Evolutionary conservation across 2,797 vertebrate species (phyloP), one percentile per base, ranked within the genome.

Genomic region (Ceyx erithaca): DNA sequence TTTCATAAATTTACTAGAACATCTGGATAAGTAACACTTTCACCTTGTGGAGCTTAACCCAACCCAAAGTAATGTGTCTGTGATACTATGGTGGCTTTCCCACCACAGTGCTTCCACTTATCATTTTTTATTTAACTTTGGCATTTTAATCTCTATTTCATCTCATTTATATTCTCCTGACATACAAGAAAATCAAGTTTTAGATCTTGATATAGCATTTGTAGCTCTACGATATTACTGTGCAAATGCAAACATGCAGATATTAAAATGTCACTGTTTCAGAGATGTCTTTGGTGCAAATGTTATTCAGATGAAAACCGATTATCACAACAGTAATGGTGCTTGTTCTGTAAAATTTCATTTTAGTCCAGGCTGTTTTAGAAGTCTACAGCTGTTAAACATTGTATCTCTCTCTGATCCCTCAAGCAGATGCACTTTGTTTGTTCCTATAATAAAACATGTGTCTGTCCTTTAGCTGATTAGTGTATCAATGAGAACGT

Each of bases 391-490:
- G 77, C 80, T 95, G 85, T 96, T 91, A 93, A 94, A 89, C 62
- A 41, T 87, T 3, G 0, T 75, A 35, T 92, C 84, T 80, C 61
- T 61, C 70, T 92, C 86, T 96, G 86, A 96, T 95, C 88, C 82
- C 82, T 90, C 72, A 59, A 95, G 86, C 94, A 96, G 94, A 95
- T 89, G 66, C 35, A 90, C 43, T 96, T 52, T 64, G 52, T 95
- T 96, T 96, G 88, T 68, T 96, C 78, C 94, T 78, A 37, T 54
- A 91, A 83, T 87, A 93, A 94, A 96, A 93, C 85, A 71, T 10
- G 63, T 94, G 78, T 83, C 92, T 95, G 92, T 90, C 86, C 88
- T 96, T 91, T 62, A 82, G 68, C 59, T 94, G 94, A 97, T 97
- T 93, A 96, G 52, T 28, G 49, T 80, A 93, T 84, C 93, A 95